Evolutionary conservation across 2,888 invertebrate genomes (phyloP).

Genomic region (Amblyjoppa proteus): DNA sequence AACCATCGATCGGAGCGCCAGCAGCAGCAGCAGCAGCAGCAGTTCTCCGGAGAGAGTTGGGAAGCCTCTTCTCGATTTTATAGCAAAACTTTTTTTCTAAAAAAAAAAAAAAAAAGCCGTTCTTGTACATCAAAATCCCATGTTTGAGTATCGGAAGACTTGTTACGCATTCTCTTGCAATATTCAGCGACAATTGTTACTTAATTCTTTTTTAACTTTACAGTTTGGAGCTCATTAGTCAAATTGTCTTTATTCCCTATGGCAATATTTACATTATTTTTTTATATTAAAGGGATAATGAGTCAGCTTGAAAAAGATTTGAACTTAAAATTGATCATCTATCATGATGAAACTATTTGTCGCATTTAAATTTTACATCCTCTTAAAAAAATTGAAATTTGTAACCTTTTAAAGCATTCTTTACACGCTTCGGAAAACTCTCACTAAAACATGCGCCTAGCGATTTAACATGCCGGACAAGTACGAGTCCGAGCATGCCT

Average conservation of each 20-base stretch:
- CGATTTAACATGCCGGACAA: slow-evolving; percentile 63
- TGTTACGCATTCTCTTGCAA: not conserved
- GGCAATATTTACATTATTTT: not conserved
- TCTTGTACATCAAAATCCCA: not conserved
- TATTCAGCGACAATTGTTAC: not conserved
- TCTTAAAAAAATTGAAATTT: not conserved
- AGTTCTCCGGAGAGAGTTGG: slow-evolving; percentile 45
- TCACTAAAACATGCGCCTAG: not conserved
- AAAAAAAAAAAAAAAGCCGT: not conserved
- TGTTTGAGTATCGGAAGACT: not conserved
- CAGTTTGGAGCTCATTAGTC: too few relatives aligned
- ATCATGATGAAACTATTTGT: not conserved
- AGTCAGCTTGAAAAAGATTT: too few relatives aligned
- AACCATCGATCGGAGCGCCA: slow-evolving; percentile 68
- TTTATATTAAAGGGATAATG: too few relatives aligned
- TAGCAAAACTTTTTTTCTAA: not conserved
- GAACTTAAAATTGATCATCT: not conserved
- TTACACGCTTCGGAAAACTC: not conserved
- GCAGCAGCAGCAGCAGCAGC: slow-evolving; percentile 32
- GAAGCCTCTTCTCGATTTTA: not conserved
- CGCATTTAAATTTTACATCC: not conserved
- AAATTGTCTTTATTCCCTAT: too few relatives aligned
- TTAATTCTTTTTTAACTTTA: too few relatives aligned
- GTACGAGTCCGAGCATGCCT: not conserved
- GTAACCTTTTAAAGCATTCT: not conserved